Evolutionary conservation across 1,140 invertebrate species (phyloP), one percentile per base, ranked within the genome.

Genomic region (Papilio xuthus): DNA sequence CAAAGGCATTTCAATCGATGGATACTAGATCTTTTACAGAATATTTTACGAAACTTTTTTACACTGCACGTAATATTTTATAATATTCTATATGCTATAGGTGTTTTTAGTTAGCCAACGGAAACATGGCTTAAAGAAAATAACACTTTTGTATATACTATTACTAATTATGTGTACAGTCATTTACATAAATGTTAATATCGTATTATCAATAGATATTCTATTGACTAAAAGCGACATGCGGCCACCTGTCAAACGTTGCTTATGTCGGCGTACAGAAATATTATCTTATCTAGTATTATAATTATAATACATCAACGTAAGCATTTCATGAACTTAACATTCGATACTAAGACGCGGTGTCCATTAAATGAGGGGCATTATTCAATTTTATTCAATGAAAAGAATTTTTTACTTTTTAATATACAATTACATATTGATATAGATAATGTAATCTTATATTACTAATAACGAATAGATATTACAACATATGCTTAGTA

Each of bases 251-350:
- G 70, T 71, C 70, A 71, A 42, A 41, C 41, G 70, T 37, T 44
- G 10, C 70, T 44, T 20, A 70, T 70, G 20, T 42, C 37, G 28
- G 12, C 6, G 42, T 42, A 72, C 42, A 72, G 20, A 26, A 26
- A 44, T 2, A 42, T 18, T 72, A 72, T 72, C 42, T 72, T 72
- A 72, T 50, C 70, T 41, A 42, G 70, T 42, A 71, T 71, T 71
- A 71, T 44, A 71, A 71, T 71, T 71, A 23, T 71, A 71, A 71
- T 71, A 71, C 70, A 42, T 71, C 37, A 71, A 71, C n/a, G 37
- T 71, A 23, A 23, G 18, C 69, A 41, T 71, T 71, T 71, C 37
- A 42, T 41, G 69, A 20, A 37, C 20, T 71, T 10, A 41, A 71
- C 69, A 71, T 32, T 70, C 13, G 67, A 70, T 71, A 71, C 20